A percentile compares a stretch with the other conserved stretches of the same genome.
These are phyloP conservation scores for Epinotia ramella DNA, from an alignment of 2,888 invertebrate species.

Conservation along the genomic window DNA sequence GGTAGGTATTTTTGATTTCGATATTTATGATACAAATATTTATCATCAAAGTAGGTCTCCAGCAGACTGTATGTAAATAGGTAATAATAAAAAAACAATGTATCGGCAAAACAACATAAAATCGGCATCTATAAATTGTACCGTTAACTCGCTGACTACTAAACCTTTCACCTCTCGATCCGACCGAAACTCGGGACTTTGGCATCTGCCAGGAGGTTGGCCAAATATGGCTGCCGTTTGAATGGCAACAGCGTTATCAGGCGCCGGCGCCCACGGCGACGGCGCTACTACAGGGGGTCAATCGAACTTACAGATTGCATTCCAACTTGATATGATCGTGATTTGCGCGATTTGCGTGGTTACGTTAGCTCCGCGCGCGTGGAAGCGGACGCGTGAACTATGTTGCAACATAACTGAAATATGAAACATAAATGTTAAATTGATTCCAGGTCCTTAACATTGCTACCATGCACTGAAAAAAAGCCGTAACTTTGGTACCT, in stretches of 20 bases:
- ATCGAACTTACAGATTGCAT: not conserved
- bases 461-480: not conserved
- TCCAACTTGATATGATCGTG: not conserved
- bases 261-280: constrained; percentile 52
- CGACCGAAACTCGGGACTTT: constrained; percentile 27
- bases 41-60: not conserved
- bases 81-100: not conserved
- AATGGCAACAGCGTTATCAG: constrained; percentile 53
- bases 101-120: not conserved
- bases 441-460: not conserved
- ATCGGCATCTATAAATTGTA: not conserved
- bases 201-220: constrained; percentile 42
- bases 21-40: not conserved
- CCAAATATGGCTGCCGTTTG: constrained; percentile 56
- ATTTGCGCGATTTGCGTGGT: too few relatives aligned
- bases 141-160: constrained; percentile 10
- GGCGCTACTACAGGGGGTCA: constrained; percentile 41
- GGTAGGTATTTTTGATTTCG: too few relatives aligned
- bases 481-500: not conserved
- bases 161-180: constrained; percentile 10
- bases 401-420: not conserved
- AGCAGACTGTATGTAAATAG: not conserved
- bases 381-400: too few relatives aligned
- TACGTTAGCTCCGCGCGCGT: too few relatives aligned
- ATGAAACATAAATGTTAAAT: not conserved